A percentile compares a stretch with the other conserved stretches of the same genome.
Evolutionary conservation across 2,797 vertebrate species (phyloP).

Genomic region (Silurus lanzhouensis): DNA sequence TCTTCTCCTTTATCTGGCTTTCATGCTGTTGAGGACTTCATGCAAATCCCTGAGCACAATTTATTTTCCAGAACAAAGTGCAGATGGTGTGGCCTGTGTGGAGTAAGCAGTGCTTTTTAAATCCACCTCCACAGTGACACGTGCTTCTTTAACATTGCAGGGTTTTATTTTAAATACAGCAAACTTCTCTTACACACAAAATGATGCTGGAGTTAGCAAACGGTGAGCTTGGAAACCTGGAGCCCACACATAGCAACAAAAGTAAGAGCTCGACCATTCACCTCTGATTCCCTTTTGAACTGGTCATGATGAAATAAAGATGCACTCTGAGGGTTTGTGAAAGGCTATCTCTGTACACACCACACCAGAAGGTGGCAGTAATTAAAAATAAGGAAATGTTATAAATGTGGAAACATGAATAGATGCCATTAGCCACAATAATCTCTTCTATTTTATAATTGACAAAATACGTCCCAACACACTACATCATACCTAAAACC

Average conservation of each 20-base stretch:
- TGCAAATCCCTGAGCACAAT: slow-evolving; percentile 51
- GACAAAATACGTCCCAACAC: too few species aligned
- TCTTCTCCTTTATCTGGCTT: slow-evolving; percentile 58
- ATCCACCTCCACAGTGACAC: slow-evolving; percentile 50
- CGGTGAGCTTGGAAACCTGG: slow-evolving; percentile 47
- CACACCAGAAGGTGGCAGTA: not conserved
- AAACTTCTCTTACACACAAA: slow-evolving; percentile 60
- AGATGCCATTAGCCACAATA: not conserved
- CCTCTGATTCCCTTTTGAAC: not conserved
- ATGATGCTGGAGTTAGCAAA: slow-evolving; percentile 60
- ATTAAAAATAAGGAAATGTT: not conserved
- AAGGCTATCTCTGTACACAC: not conserved
- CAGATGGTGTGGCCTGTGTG: slow-evolving; percentile 50
- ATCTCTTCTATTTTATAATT: too few species aligned
- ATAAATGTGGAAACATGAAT: not conserved
- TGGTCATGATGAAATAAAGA: not conserved
- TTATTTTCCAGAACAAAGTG: slow-evolving; percentile 61
- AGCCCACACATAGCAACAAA: not conserved
- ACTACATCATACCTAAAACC: not conserved
- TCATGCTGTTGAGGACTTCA: slow-evolving; percentile 55
- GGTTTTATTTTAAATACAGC: slow-evolving; percentile 61
- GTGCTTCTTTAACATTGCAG: slow-evolving; percentile 60
- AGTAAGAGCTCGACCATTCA: not conserved
- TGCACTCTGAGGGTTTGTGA: not conserved
- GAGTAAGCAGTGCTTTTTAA: slow-evolving; percentile 63